Conservation (phyloP, 2,888 invertebrate genomes). For the Folsomia manolachei region DNA sequence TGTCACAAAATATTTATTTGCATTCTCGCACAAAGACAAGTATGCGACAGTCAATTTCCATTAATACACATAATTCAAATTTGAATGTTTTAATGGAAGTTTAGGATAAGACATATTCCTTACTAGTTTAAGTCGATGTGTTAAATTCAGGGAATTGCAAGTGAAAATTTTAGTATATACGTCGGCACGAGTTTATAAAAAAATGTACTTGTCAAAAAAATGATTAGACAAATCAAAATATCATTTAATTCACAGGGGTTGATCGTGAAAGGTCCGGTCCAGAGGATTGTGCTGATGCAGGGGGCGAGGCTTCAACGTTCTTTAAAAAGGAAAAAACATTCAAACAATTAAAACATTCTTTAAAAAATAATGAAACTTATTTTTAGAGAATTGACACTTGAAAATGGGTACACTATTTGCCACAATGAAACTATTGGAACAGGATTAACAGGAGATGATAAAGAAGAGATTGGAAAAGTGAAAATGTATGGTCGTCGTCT, state of each 20-base stretch:
- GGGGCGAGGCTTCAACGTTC: slow-evolving; percentile 68
- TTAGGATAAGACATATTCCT: neutral
- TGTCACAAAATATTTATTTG: neutral
- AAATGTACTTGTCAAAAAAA: neutral
- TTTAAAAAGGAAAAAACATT: too few species aligned
- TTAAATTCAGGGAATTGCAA: neutral
- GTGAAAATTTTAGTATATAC: too few species aligned
- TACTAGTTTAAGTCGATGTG: neutral
- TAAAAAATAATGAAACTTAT: too few species aligned
- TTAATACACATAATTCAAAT: neutral
- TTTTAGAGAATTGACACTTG: too few species aligned
- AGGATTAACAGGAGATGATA: too few species aligned
- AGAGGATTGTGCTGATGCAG: slow-evolving; percentile 45
- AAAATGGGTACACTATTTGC: too few species aligned
- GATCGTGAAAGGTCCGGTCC: slow-evolving; percentile 46
- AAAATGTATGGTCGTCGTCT: too few species aligned
- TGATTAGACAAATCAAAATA: neutral
- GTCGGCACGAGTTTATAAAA: neutral
- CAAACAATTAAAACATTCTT: too few species aligned
- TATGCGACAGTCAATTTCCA: neutral
- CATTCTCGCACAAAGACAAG: neutral
- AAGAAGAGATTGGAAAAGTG: too few species aligned
- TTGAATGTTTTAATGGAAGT: neutral
- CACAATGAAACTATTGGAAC: too few species aligned
- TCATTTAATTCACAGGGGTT: slow-evolving; percentile 25